Evolutionary conservation across 2,797 vertebrate species (phyloP).

Genomic region (Syngnathus rostellatus): DNA sequence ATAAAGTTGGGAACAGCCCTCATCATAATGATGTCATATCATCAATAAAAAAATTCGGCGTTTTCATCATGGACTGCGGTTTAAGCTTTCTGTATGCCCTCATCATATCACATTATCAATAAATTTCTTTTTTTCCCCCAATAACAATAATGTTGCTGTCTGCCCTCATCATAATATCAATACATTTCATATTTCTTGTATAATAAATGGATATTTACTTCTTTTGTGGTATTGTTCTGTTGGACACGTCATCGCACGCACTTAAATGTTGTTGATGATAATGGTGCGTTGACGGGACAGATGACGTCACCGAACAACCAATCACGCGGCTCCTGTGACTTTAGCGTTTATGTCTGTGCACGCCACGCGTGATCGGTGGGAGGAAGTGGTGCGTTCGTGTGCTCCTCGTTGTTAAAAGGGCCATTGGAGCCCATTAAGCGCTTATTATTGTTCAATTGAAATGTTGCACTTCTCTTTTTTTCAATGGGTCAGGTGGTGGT

Average conservation of each 20-base stretch:
- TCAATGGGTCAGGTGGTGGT: slow-evolving; percentile 1
- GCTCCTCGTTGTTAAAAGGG: background rate
- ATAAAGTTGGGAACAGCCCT: background rate
- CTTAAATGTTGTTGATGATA: background rate
- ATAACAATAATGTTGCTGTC: background rate
- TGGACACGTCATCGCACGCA: background rate
- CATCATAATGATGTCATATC: background rate
- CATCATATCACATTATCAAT: background rate
- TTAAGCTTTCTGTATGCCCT: background rate
- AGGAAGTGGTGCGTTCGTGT: background rate
- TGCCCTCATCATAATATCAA: background rate
- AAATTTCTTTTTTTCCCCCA: background rate
- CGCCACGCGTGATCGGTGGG: background rate
- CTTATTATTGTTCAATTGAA: slow-evolving; percentile 1
- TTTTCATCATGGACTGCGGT: background rate
- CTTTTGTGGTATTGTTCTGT: background rate
- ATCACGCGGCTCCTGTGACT: background rate
- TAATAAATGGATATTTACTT: background rate
- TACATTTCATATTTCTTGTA: background rate
- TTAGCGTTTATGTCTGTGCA: background rate
- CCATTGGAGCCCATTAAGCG: background rate
- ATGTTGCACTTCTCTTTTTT: background rate
- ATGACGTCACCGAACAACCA: background rate
- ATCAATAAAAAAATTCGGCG: too few species aligned
- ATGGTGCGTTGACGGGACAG: background rate